These are phyloP conservation scores for Chloroceryle aenea DNA, from an alignment of 2,113 vertebrate genomes.

Conservation along the genomic window DNA sequence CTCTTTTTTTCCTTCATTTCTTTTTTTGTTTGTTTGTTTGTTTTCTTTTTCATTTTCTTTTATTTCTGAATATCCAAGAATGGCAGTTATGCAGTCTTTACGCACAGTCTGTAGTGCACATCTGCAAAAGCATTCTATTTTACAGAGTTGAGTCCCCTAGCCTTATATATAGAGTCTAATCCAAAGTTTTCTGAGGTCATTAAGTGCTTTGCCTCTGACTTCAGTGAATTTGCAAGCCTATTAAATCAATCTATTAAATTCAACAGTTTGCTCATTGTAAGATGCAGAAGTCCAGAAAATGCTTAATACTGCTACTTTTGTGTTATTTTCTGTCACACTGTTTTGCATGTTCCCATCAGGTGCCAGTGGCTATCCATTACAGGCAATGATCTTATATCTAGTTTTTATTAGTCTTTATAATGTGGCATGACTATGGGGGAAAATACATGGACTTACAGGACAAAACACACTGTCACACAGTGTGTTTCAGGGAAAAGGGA, in stretches of 20 bases:
- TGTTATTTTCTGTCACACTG: conserved; percentile 7
- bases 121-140: background rate
- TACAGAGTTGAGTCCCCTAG: background rate
- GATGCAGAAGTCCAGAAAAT: background rate
- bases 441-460: background rate
- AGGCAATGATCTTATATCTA: background rate
- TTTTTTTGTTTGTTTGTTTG: no score
- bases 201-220: background rate
- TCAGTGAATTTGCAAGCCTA: background rate
- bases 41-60: fast-evolving
- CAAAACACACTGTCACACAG: background rate
- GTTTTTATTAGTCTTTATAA: conserved; percentile 40
- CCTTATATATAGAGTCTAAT: background rate
- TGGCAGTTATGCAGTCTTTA: background rate
- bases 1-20: background rate
- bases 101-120: background rate
- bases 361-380: background rate
- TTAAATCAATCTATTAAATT: background rate
- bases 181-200: background rate
- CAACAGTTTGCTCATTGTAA: background rate
- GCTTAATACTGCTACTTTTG: background rate
- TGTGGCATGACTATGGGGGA: background rate
- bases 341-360: conserved; percentile 1
- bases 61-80: background rate
- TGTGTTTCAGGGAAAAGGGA: background rate